phyloP scores from a whole-genome alignment of 2,113 vertebrate species.

The Siniperca knerii region DNA sequence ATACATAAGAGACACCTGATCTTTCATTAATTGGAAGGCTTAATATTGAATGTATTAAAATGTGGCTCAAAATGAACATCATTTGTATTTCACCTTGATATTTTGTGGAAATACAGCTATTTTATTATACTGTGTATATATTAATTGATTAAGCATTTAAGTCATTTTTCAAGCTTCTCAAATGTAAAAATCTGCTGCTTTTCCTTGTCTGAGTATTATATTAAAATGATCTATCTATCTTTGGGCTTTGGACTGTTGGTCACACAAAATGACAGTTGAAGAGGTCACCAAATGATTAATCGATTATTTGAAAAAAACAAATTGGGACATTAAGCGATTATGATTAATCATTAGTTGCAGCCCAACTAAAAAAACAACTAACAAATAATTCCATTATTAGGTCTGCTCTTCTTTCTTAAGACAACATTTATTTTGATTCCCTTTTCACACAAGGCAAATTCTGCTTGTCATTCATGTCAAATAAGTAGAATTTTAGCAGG shows the following conservation, averaged over 20 bases:
- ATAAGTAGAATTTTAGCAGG: neutral
- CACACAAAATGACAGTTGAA: neutral
- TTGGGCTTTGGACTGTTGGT: neutral
- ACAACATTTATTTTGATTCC: neutral
- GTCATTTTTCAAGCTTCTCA: neutral
- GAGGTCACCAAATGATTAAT: neutral
- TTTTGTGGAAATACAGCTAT: neutral
- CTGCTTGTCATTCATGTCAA: neutral
- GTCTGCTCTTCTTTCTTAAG: neutral
- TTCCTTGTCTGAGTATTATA: neutral
- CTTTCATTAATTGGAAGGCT: constrained; percentile 1
- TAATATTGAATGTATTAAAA: neutral
- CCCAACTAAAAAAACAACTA: neutral
- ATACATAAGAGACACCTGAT: neutral
- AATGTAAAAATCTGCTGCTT: neutral
- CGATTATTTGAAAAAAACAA: neutral
- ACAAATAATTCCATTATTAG: neutral
- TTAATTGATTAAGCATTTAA: neutral
- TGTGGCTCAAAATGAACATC: neutral
- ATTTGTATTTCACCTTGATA: neutral
- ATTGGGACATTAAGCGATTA: neutral
- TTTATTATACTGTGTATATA: neutral
- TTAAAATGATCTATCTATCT: neutral
- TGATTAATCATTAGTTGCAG: neutral
- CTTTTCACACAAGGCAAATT: neutral